Evolutionary conservation across 2,888 invertebrate genomes (phyloP).

Genomic region (Eupithecia abbreviata): DNA sequence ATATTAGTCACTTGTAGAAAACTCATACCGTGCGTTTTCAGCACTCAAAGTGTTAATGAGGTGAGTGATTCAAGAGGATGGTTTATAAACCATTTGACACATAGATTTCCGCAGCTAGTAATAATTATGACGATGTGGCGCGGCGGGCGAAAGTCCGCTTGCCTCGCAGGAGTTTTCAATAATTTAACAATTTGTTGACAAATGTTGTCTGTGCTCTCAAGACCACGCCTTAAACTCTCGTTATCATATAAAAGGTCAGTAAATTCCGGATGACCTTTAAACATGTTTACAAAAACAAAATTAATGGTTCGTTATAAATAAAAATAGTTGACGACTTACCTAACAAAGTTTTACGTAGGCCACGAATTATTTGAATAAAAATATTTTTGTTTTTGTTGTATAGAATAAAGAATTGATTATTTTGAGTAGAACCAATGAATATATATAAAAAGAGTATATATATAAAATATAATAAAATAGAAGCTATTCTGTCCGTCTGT

Average conservation of each 20-base stretch:
- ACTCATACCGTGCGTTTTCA: no score
- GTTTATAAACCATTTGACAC: no score
- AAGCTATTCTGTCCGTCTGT: not conserved
- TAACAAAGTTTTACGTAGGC: not conserved
- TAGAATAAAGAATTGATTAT: not conserved
- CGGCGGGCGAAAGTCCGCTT: no score
- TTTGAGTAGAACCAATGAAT: no score
- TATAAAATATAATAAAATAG: not conserved
- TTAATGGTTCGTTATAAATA: constrained; percentile 29
- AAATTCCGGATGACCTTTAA: constrained; percentile 32
- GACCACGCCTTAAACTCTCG: constrained; percentile 21
- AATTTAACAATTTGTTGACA: no score
- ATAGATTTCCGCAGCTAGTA: no score
- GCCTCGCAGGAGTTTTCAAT: no score
- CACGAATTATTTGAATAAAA: not conserved
- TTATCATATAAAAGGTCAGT: constrained; percentile 36
- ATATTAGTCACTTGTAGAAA: no score
- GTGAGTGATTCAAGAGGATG: no score
- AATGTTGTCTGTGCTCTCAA: not conserved
- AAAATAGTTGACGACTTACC: not conserved
- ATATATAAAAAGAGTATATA: no score
- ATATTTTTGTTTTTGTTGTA: not conserved
- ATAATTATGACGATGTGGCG: no score
- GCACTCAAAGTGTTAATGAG: no score
- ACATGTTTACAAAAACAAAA: constrained; percentile 40